Base-by-base conservation (phyloP, 2,113 vertebrate species). In the Hipposideros armiger region DNA sequence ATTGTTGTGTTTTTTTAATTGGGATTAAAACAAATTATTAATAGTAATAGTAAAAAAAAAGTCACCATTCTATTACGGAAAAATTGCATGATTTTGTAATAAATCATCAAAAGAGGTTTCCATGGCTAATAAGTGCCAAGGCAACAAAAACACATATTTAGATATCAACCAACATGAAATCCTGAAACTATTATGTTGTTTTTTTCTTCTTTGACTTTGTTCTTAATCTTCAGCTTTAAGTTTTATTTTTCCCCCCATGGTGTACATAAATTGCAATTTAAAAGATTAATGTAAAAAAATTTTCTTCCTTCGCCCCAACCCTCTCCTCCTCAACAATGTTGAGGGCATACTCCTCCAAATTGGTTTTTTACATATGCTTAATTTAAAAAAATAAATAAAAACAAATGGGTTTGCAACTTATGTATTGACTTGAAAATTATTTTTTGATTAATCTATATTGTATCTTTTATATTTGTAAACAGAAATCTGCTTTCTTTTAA, bases 161-260 rank as follows among this genome's bases (percentile, higher is more conserved):
- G 36, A 62, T 94, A 94, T 52, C 20, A 87, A 67, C 36, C 45
- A 64, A 54, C 58, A 66, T 82, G 26, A 85, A 94, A 95, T 66
- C 28, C 45, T 60, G 32, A 93, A 74, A 81, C 72, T 69, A 7
- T 87, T 1, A 17, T 22, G 26, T 88, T 62, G 0, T 50, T 9
- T 58, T 11, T 60, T 62, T 60, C n/a, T 90, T 24, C n/a, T 62
- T 87, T n/a, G 50, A 56, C 32, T 73, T 96, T 97, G 72, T 83
- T 97, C 76, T 95, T 67, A 76, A 93, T 52, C 52, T 47, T 93
- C 8, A 60, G 15, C 58, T 97, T 89, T 89, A 81, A 90, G 80
- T 91, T 82, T 64, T 64, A 36, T 36, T 69, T 87, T 60, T 54
- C 13, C 14, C 14, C 15, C 36, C 36, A 2, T 24, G 26, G 45